Evolutionary conservation across 2,888 invertebrate genomes (phyloP).

Genomic region (Drosophila meridiana): DNA sequence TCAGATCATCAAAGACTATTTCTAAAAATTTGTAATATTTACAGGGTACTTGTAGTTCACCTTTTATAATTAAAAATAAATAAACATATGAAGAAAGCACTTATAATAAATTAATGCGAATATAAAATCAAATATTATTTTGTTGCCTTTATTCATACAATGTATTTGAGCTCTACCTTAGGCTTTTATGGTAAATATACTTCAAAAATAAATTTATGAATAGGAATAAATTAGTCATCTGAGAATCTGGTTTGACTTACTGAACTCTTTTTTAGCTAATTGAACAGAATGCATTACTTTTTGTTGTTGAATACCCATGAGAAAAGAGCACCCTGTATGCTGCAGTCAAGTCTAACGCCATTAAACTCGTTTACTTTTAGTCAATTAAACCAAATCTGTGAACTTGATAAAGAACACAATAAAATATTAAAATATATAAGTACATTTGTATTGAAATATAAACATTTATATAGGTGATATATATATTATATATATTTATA

Average conservation of each 20-base stretch:
- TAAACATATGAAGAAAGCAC: background rate
- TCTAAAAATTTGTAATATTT: background rate
- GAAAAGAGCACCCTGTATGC: constrained; percentile 58
- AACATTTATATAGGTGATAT: background rate
- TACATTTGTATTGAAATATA: constrained; percentile 7
- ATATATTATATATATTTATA: constrained; percentile 5
- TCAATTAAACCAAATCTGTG: constrained; percentile 23
- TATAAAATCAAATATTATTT: no score
- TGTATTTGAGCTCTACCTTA: no score
- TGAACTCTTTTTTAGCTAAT: background rate
- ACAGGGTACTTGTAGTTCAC: background rate
- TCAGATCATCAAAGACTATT: background rate
- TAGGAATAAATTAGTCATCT: background rate
- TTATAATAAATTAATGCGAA: background rate
- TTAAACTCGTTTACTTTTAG: constrained; percentile 63
- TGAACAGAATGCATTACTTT: constrained; percentile 1
- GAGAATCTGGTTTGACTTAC: background rate
- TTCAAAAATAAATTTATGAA: background rate
- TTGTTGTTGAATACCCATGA: background rate
- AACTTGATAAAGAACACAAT: constrained; percentile 30
- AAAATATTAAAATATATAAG: constrained; percentile 28
- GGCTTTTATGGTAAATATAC: background rate
- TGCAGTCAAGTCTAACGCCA: constrained; percentile 50
- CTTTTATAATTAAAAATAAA: background rate
- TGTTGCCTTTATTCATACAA: background rate